Base-by-base conservation (phyloP, 1,140 invertebrate genomes). In the Drosophila mojavensis region DNA sequence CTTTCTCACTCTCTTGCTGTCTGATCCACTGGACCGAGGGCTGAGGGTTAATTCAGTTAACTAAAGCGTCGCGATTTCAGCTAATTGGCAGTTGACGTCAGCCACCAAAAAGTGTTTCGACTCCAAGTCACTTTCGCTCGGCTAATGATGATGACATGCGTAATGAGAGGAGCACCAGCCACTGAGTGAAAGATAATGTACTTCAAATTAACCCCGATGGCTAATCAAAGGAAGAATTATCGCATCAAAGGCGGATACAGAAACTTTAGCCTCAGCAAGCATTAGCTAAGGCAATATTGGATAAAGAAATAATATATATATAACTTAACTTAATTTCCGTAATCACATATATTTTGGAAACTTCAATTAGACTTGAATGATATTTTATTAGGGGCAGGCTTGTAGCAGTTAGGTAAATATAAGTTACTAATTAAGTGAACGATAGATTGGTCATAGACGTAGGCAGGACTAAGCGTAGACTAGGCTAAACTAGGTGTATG, bases 21-120 rank as follows among this genome's bases (percentile, higher is more conserved):
- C 41, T 53, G 36, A 30, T 15, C 72, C 65, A 71, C 78, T 48
- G 33, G 6, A 39, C 36, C 6, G 17, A 17, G 20, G 9, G 20
- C 48, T 61, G 55, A 60, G 62, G 64, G 72, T 61, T 78, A 70
- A 78, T 78, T 75, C 60, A 70, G 50, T 60, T 60, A 60, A 33
- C 58, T 43, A 33, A 48, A 59, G 56, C 58, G 43, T 15, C 41
- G 76, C 72, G 66, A 78, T 73, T 55, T 55, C 66, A 62, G 61
- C 61, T 78, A 78, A 78, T 78, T 78, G 76, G 56, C 76, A 78
- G 66, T 73, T 77, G 75, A 67, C 61, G 61, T 67, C 47, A 55
- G 43, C 59, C 36, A 55, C 28, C 24, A 72, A 55, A 55, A 74
- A 77, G 63, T 73, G 69, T 59, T 73, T 66, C 59, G 62, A 41